phyloP scores from a whole-genome alignment of 2,797 vertebrate species.

The Spatula versicolor region DNA sequence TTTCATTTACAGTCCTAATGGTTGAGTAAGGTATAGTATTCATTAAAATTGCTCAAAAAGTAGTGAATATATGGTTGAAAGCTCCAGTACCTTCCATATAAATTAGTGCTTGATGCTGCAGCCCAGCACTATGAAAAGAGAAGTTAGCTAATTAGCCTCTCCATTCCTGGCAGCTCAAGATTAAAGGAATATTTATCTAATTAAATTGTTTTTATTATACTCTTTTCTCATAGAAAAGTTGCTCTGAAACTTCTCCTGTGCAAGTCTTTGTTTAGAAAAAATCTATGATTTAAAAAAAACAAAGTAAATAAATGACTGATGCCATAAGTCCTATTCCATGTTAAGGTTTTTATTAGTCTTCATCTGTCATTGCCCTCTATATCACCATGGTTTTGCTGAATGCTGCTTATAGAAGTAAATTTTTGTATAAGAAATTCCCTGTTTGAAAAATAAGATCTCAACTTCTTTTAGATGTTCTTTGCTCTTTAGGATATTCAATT shows the following conservation, averaged over 20 bases:
- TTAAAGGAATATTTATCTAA: neutral
- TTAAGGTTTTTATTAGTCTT: neutral
- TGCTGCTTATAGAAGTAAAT: neutral
- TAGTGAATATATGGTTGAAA: neutral
- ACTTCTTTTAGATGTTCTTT: neutral
- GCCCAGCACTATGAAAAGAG: neutral
- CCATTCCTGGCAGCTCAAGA: neutral
- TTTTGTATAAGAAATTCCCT: neutral
- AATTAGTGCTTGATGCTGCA: neutral
- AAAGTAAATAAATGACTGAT: neutral
- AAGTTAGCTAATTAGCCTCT: neutral
- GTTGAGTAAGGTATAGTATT: neutral
- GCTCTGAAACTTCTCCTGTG: neutral
- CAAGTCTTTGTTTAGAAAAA: neutral
- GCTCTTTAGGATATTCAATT: neutral
- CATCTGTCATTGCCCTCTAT: neutral
- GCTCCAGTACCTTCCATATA: neutral
- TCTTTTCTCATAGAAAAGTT: neutral
- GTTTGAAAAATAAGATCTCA: accelerated
- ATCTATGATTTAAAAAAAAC: neutral
- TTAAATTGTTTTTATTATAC: neutral
- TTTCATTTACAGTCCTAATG: neutral
- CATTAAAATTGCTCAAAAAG: accelerated
- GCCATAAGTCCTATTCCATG: neutral
- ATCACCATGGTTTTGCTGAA: neutral